phyloP scores from a whole-genome alignment of 2,888 invertebrate genomes.

The Emmelina monodactyla region DNA sequence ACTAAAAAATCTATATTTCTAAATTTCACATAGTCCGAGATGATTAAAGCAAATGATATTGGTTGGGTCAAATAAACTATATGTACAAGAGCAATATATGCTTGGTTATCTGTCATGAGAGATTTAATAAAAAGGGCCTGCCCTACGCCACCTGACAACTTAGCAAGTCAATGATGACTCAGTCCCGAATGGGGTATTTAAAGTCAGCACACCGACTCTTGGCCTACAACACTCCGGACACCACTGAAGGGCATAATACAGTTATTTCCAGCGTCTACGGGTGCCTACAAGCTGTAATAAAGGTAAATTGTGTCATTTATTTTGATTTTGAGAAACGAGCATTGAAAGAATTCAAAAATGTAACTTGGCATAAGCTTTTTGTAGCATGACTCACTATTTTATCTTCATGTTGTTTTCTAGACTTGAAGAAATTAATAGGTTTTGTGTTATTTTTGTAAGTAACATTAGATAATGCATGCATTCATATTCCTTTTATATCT shows the following conservation, averaged over 20 bases:
- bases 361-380: too few relatives aligned
- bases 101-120: conserved; percentile 63
- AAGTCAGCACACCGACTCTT: conserved; percentile 58
- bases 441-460: too few relatives aligned
- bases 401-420: too few relatives aligned
- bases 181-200: conserved; percentile 23
- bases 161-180: conserved; percentile 13
- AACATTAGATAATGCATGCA: too few relatives aligned
- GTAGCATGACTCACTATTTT: too few relatives aligned
- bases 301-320: conserved; percentile 38
- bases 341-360: too few relatives aligned
- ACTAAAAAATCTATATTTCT: too few relatives aligned
- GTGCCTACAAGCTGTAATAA: conserved; percentile 18
- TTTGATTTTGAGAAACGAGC: conserved; percentile 24
- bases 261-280: conserved; percentile 50
- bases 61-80: too few relatives aligned
- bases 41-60: too few relatives aligned
- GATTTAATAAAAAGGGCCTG: conserved; percentile 49
- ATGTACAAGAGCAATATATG: conserved; percentile 55
- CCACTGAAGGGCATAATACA: conserved; percentile 63
- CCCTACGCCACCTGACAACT: conserved; percentile 63
- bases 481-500: too few relatives aligned
- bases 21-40: too few relatives aligned
- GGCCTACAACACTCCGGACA: conserved; percentile 59
- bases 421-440: too few relatives aligned